These are phyloP conservation scores for Stomorhina lunata DNA, from an alignment of 2,888 invertebrate genomes.

Conservation along the genomic window DNA sequence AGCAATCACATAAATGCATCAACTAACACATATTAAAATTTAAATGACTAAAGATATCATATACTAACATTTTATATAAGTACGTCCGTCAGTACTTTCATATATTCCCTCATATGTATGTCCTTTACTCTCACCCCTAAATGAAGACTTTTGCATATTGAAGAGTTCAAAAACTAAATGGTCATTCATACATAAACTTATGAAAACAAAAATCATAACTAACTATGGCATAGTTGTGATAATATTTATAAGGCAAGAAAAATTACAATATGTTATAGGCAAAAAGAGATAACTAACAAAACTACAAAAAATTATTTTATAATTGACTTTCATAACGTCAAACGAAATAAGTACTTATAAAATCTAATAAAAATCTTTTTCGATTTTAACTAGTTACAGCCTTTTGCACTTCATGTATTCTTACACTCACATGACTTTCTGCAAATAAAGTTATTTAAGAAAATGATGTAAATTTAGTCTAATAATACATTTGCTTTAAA, in stretches of 20 bases:
- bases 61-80: too few relatives aligned
- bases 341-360: conserved; percentile 29
- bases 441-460: too few relatives aligned
- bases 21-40: background rate
- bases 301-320: too few relatives aligned
- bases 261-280: too few relatives aligned
- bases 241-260: conserved; percentile 8
- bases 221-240: conserved; percentile 2
- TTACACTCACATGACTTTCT: background rate
- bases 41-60: conserved; percentile 20
- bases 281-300: too few relatives aligned
- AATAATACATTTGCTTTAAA: background rate
- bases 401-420: too few relatives aligned
- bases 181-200: conserved; percentile 43
- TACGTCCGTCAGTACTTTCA: background rate
- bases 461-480: background rate
- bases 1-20: background rate
- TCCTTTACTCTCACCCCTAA: background rate
- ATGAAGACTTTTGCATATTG: too few relatives aligned
- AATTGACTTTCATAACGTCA: too few relatives aligned
- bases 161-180: conserved; percentile 44
- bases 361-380: conserved; percentile 23
- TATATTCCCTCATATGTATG: background rate
- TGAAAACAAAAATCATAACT: conserved; percentile 34
- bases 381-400: background rate